Conservation (phyloP, 2,888 invertebrate genomes). For the Mythimna ferrago region DNA sequence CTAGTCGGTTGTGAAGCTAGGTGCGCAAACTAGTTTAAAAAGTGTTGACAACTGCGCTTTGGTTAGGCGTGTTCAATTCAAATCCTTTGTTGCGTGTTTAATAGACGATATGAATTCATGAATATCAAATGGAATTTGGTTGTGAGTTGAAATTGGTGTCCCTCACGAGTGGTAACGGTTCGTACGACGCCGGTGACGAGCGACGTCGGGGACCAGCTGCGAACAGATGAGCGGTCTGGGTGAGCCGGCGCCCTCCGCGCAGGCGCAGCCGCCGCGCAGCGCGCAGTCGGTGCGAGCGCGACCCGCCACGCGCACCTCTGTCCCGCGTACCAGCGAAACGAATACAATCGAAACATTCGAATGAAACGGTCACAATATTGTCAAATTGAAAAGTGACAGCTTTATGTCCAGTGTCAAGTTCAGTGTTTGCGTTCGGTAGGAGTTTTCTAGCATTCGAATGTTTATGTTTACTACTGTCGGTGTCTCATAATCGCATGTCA, state of each 20-base stretch:
- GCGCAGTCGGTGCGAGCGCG: constrained; percentile 84
- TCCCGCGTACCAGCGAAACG: constrained; percentile 69
- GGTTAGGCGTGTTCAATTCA: constrained; percentile 65
- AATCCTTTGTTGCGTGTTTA: constrained; percentile 65
- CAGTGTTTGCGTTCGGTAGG: constrained; percentile 73
- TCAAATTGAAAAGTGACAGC: constrained; percentile 74
- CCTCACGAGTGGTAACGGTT: constrained; percentile 80
- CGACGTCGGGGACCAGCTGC: constrained; percentile 73
- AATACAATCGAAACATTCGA: constrained; percentile 77
- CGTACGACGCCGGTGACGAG: constrained; percentile 59
- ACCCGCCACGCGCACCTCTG: constrained; percentile 84
- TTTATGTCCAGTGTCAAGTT: constrained; percentile 76
- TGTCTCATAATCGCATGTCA: constrained; percentile 69
- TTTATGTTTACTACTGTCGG: constrained; percentile 76
- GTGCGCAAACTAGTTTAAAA: constrained; percentile 73
- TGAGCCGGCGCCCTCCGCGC: constrained; percentile 73
- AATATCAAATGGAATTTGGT: constrained; percentile 75
- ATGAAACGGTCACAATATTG: constrained; percentile 77
- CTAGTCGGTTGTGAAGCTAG: constrained; percentile 67
- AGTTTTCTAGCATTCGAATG: constrained; percentile 56
- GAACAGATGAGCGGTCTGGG: constrained; percentile 78
- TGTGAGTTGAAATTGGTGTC: constrained; percentile 73
- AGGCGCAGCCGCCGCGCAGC: constrained; percentile 65
- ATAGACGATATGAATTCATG: constrained; percentile 66
- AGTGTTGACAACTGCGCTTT: constrained; percentile 70